Evolutionary conservation across 2,113 vertebrate species (phyloP), one percentile per base, ranked within the genome.

Genomic region (Telmatochromis sp.): DNA sequence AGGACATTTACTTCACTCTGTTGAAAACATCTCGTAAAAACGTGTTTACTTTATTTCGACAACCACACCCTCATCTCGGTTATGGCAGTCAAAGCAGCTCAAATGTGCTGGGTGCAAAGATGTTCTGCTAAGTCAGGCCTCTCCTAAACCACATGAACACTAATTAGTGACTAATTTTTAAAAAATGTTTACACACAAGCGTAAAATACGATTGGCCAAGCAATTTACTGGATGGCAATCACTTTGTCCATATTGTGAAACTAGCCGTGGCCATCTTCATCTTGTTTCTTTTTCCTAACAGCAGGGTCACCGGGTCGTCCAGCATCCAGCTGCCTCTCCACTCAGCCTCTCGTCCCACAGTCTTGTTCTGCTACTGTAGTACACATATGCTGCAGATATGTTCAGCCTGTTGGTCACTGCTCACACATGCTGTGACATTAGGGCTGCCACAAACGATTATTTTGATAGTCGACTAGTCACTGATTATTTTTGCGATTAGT

Each of bases 291-390:
- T 11, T 7, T 10, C 21, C 42, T 78, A 78, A 47, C 26, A 28
- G 23, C 23, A 19, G 42, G 42, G 40, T 75, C 21, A 42, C 42
- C 14, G 0, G 71, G 23, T 28, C 14, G 2, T 17, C 42, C 42
- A 23, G 35, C 65, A 73, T 45, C 26, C 40, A 47, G 71, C 71
- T 50, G 42, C 42, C 14, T 28, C 68, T 17, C 68, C 65, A 10
- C 37, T 42, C 12, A 23, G 0, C 15, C 68, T 28, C 9, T 31
- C 9, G 5, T 47, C 40, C 23, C 19, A 14, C 35, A 21, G 35
- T 63, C 57, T 68, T 10, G 19, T 65, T 0, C 0, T 8, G 35
- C 33, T 40, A 13, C 35, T 68, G 35, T 14, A 40, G 11, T 0
- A 1, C n/a, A 68, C 35, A 42, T 23, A 42, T 23, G n/a, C 65